These are phyloP conservation scores for Brachionichthys hirsutus DNA, from an alignment of 2,113 vertebrate species.

Conservation along the genomic window DNA sequence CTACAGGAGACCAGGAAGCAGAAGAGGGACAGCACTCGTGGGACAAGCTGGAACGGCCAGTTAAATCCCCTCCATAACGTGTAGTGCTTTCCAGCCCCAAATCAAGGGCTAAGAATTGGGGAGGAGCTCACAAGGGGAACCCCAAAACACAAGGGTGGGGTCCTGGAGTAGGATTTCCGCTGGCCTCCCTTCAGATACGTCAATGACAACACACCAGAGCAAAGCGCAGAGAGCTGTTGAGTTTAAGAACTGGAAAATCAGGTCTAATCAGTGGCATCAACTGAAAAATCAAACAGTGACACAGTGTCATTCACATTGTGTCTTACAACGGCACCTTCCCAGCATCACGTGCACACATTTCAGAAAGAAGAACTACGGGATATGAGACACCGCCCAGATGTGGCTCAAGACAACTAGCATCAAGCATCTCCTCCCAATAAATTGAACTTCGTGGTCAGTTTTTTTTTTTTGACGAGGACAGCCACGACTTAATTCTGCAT, in stretches of 20 bases:
- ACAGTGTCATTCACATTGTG: not conserved
- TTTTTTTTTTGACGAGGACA: slow-evolving; percentile 1
- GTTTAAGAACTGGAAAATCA: not conserved
- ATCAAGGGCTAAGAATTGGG: slow-evolving; percentile 38
- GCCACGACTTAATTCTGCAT: slow-evolving; percentile 9
- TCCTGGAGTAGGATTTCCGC: slow-evolving; percentile 68
- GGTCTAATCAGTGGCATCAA: not conserved
- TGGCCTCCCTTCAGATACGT: slow-evolving; percentile 65
- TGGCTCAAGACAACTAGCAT: too few relatives aligned
- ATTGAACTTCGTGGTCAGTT: too few relatives aligned
- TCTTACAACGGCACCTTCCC: too few relatives aligned
- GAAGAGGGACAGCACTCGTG: slow-evolving; percentile 57
- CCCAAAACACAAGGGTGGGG: slow-evolving; percentile 58
- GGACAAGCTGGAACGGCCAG: slow-evolving; percentile 54
- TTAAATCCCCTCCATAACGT: slow-evolving; percentile 61
- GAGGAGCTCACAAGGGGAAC: slow-evolving; percentile 67
- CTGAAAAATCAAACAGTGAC: not conserved
- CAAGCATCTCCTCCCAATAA: too few relatives aligned
- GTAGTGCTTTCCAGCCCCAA: slow-evolving; percentile 38
- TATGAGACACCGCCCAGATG: too few relatives aligned
- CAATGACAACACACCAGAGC: slow-evolving; percentile 40
- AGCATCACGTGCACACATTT: not conserved
- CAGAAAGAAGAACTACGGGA: too few relatives aligned
- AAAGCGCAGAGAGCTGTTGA: slow-evolving; percentile 19
- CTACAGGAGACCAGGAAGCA: slow-evolving; percentile 50